Base-by-base conservation (phyloP, 2,888 invertebrate genomes). In the Mimachlamys varia region DNA sequence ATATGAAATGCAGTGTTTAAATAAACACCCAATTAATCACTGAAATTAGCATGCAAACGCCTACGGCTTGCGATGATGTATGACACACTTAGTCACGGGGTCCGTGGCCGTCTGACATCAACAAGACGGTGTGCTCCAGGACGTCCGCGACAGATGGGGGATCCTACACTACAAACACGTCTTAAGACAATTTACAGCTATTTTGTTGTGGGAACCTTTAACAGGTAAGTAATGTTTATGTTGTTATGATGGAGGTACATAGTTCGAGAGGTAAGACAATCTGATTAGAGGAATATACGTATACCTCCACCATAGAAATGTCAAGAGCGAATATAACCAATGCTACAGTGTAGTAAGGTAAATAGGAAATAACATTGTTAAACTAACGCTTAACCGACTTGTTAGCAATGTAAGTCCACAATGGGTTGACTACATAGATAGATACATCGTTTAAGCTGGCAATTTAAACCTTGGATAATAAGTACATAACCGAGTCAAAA, bases 1-100 rank as follows among this genome's bases (percentile, higher is more conserved):
- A 10, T 19, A 53, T 19, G 19, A 53, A 33, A 27, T 27, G 2
- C 27, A 76, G 33, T 76, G 1, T 13, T 76, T 33, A 76, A 76
- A 76, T 33, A 0, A 4, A 58, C 58, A 19, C 0, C 76, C 2
- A 33, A 76, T 33, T 7, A 33, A 15, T 76, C 17, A 76, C 33
- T 76, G 33, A 33, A 76, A 76, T 76, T 76, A 76, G 76, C 15
- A 76, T 76, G 33, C 76, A 27, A 76, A 33, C 76, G 76, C 76
- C 76, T 27, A 22, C 0, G 76, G 76, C 76, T 27, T 10, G 0
- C 2, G 0, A 13, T 76, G 76, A 76, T 76, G 76, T 27, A 76
- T 76, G 33, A 10, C 62, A 19, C 12, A n/a, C 62, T 62, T n/a
- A 62, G 62, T 62, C 62, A 62, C 22, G 62, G 7, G 13, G 76